Evolutionary conservation across 2,888 invertebrate genomes (phyloP).

Genomic region (Dolomedes plantarius): DNA sequence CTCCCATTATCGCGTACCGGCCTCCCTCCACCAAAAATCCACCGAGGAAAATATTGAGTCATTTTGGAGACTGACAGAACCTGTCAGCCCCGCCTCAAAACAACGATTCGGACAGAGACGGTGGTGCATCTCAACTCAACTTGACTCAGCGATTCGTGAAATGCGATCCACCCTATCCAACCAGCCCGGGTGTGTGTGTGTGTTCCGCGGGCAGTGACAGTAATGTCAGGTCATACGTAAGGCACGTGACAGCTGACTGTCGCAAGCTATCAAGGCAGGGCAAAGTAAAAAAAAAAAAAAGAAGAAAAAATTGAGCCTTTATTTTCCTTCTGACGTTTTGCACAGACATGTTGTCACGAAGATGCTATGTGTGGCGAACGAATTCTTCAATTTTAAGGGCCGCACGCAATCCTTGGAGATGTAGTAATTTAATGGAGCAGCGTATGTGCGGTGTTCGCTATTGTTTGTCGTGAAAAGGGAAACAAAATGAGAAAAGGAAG

Average conservation of each 20-base stretch:
- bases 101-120: not conserved
- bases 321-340: slow-evolving; percentile 1
- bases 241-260: slow-evolving; percentile 45
- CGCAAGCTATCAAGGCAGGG: slow-evolving; percentile 44
- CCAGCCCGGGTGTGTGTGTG: too few relatives aligned
- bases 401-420: not conserved
- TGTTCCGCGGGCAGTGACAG: slow-evolving; percentile 7
- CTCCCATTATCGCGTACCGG: not conserved
- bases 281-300: too few relatives aligned
- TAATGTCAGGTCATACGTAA: slow-evolving; percentile 43
- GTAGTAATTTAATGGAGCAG: not conserved
- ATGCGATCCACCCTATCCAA: slow-evolving; percentile 7
- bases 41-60: slow-evolving; percentile 2
- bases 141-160: slow-evolving; percentile 5
- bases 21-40: not conserved
- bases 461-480: not conserved
- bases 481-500: not conserved
- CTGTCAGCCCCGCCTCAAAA: slow-evolving; percentile 6
- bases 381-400: not conserved
- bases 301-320: slow-evolving; percentile 1
- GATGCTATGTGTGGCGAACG: not conserved
- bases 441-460: not conserved
- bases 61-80: not conserved
- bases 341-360: not conserved
- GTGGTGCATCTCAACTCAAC: not conserved